These are phyloP conservation scores for Pangasianodon hypophthalmus DNA, from an alignment of 2,113 vertebrate genomes.

Conservation along the genomic window DNA sequence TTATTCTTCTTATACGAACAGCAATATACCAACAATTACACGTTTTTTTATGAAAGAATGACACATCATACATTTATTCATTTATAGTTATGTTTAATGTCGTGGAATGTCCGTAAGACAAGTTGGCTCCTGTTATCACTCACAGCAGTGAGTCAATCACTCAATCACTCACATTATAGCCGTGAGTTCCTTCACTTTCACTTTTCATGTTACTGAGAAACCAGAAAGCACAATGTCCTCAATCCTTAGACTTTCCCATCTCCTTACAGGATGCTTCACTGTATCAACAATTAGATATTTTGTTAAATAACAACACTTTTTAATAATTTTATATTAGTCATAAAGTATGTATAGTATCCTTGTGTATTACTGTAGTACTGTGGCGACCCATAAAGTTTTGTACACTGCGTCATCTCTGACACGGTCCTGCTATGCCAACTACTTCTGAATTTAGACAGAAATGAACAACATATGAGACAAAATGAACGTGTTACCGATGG, in stretches of 20 bases:
- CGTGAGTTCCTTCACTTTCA: background rate
- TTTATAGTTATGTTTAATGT: background rate
- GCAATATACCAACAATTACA: background rate
- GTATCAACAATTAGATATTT: background rate
- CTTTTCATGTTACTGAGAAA: background rate
- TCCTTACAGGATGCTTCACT: background rate
- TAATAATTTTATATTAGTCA: background rate
- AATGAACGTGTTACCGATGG: background rate
- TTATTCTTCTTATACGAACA: background rate
- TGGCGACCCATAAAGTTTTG: background rate
- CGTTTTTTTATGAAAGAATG: background rate
- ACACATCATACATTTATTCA: background rate
- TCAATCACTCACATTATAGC: background rate
- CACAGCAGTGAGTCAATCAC: background rate
- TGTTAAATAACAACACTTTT: background rate
- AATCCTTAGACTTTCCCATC: background rate
- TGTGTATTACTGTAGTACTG: background rate
- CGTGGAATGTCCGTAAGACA: background rate
- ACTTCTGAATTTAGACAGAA: background rate
- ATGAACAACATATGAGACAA: constrained; percentile 24
- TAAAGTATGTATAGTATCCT: background rate
- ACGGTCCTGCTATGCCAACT: background rate
- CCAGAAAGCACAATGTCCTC: background rate
- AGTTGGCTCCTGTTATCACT: background rate
- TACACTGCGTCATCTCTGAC: background rate